Conservation (phyloP, 2,113 vertebrate species). For the Ictalurus punctatus region DNA sequence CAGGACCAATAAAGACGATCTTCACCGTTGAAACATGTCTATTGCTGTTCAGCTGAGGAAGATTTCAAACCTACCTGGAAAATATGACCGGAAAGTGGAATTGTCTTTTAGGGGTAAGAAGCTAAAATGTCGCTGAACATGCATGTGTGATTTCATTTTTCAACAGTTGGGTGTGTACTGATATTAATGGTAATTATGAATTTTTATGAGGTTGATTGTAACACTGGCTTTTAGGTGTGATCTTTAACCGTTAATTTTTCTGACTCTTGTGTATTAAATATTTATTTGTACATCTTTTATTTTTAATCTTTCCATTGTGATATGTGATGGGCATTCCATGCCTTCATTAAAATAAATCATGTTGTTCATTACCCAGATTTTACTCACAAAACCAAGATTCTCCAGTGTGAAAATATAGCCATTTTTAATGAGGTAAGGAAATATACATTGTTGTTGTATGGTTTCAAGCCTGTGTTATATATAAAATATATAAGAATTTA, state of each 20-base stretch:
- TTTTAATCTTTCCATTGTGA: neutral
- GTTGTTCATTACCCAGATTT: slow-evolving; percentile 73
- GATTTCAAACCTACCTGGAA: slow-evolving; percentile 80
- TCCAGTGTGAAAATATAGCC: slow-evolving; percentile 77
- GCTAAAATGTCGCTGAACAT: neutral
- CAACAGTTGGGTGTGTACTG: neutral
- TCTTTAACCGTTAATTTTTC: neutral
- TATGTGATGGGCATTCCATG: too few species aligned
- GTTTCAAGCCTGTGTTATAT: neutral
- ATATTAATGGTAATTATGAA: neutral
- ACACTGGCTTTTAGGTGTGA: neutral
- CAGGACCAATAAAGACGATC: neutral
- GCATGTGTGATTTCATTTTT: neutral
- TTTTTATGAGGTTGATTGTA: neutral
- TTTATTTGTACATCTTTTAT: neutral
- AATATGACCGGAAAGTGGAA: slow-evolving; percentile 80
- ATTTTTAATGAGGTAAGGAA: slow-evolving; percentile 83
- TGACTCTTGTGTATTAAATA: neutral
- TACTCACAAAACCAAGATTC: slow-evolving; percentile 84
- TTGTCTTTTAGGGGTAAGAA: slow-evolving; percentile 84
- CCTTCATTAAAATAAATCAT: neutral
- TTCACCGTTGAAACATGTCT: slow-evolving; percentile 73
- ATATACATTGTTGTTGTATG: neutral
- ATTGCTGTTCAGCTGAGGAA: slow-evolving; percentile 76
- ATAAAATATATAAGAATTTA: neutral